Evolutionary conservation across 2,113 vertebrate species (phyloP).

Genomic region (Herpetotheres cachinnans): DNA sequence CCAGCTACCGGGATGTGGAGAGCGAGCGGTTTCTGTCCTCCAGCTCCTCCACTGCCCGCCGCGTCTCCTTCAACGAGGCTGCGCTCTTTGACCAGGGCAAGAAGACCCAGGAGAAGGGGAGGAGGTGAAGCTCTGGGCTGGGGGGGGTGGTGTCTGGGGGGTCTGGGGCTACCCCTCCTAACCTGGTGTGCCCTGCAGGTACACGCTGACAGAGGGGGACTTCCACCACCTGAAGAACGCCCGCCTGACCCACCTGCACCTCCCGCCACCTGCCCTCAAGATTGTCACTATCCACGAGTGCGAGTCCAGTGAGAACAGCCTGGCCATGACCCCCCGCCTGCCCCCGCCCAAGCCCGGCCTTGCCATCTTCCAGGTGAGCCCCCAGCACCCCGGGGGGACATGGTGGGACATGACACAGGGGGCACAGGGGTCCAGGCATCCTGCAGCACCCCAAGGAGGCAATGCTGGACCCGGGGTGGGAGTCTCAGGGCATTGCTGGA

Average conservation of each 20-base stretch:
- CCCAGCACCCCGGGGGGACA: rapidly evolving
- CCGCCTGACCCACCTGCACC: slow-evolving; percentile 89
- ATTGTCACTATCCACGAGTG: slow-evolving; percentile 97
- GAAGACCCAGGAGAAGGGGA: slow-evolving; percentile 92
- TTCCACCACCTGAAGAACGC: slow-evolving; percentile 98
- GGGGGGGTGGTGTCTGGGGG: rapidly evolving
- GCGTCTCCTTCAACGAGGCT: slow-evolving; percentile 97
- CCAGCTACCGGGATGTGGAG: slow-evolving; percentile 85
- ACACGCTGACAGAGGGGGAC: slow-evolving; percentile 95
- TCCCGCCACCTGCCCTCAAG: slow-evolving; percentile 85
- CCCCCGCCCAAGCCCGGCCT: slow-evolving; percentile 81
- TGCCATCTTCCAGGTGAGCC: slow-evolving; percentile 92
- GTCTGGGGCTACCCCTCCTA: not conserved
- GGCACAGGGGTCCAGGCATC: not conserved
- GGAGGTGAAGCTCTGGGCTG: slow-evolving; percentile 75
- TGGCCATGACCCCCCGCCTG: slow-evolving; percentile 76
- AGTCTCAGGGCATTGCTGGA: not conserved
- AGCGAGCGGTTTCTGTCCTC: slow-evolving; percentile 90
- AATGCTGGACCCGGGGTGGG: rapidly evolving
- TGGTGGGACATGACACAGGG: too few relatives aligned
- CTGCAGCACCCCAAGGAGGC: not conserved
- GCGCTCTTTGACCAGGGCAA: slow-evolving; percentile 91
- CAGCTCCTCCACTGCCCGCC: slow-evolving; percentile 83
- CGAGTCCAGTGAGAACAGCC: slow-evolving; percentile 87
- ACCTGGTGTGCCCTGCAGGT: slow-evolving; percentile 68